Evolutionary conservation across 2,888 invertebrate species (phyloP), one percentile per base, ranked within the genome.

Genomic region (Microctonus aethiopoides): DNA sequence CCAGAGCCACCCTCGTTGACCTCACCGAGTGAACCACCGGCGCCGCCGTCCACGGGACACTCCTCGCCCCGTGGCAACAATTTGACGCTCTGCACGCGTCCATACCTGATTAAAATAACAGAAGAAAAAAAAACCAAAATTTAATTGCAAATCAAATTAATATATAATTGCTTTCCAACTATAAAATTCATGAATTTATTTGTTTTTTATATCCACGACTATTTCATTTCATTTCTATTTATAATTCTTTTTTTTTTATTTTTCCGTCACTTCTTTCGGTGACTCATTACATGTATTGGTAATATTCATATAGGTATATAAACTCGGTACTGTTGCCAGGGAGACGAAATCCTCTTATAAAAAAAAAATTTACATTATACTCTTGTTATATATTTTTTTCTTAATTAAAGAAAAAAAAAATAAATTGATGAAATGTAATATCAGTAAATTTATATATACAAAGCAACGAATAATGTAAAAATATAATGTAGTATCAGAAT

Each of bases 31-130:
- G 88, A 86, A 89, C 89, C 86, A 87, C 87, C 88, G 80, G 83
- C 82, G 78, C 81, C 79, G 77, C 86, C 85, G 78, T 85, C 86
- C 85, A 84, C 85, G 82, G 85, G 84, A 81, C 87, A 86, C 75
- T 84, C 85, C 77, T 87, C 86, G 87, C 88, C 87, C 87, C 89
- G 89, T 82, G 93, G 91, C 91, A 96, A 91, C 89, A 96, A 90
- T 90, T 95, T 96, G 91, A 96, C 95, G 92, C 95, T 96, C 91
- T 97, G 97, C 90, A 97, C 96, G 90, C 95, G 95, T 90, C 96
- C 96, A 95, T 96, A 96, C 91, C 96, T 96, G 91, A 26, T 29
- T 32, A 16, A 1, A 57, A 32, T 3, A 29, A 1, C 20, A 52
- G n/a, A 9, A 24, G 32, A n/a, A 32, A 64, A 66, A 1, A 10